These are phyloP conservation scores for Saccopteryx leptura DNA, from an alignment of 2,113 vertebrate genomes.

Conservation along the genomic window DNA sequence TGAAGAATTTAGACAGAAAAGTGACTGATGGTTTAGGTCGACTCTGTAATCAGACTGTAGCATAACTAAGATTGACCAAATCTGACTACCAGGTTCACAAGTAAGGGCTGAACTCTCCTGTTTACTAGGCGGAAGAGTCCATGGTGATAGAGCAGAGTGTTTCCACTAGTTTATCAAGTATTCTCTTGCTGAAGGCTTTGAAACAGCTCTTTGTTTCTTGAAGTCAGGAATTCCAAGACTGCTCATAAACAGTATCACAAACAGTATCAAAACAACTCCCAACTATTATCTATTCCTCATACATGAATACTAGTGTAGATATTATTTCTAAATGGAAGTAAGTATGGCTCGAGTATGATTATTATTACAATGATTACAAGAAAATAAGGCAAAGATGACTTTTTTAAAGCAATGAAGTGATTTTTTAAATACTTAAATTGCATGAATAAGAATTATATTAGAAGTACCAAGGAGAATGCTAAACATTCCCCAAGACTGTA, in stretches of 20 bases:
- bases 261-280: background rate
- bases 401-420: constrained; percentile 69
- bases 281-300: constrained; percentile 34
- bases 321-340: constrained; percentile 67
- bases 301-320: background rate
- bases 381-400: constrained; percentile 80
- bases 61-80: background rate
- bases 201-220: background rate
- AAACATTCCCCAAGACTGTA: constrained; percentile 44
- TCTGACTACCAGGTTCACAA: background rate
- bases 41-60: background rate
- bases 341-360: constrained; percentile 80
- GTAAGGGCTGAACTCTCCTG: background rate
- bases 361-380: constrained; percentile 72
- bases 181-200: background rate
- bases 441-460: constrained; percentile 77
- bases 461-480: constrained; percentile 70
- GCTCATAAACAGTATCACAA: background rate
- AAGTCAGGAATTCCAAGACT: background rate
- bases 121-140: background rate
- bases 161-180: background rate
- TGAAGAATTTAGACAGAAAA: background rate
- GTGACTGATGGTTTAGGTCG: background rate
- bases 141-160: background rate
- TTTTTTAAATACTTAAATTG: constrained; percentile 57